phyloP scores from a whole-genome alignment of 2,888 invertebrate species.

The Zaprionus bogoriensis region DNA sequence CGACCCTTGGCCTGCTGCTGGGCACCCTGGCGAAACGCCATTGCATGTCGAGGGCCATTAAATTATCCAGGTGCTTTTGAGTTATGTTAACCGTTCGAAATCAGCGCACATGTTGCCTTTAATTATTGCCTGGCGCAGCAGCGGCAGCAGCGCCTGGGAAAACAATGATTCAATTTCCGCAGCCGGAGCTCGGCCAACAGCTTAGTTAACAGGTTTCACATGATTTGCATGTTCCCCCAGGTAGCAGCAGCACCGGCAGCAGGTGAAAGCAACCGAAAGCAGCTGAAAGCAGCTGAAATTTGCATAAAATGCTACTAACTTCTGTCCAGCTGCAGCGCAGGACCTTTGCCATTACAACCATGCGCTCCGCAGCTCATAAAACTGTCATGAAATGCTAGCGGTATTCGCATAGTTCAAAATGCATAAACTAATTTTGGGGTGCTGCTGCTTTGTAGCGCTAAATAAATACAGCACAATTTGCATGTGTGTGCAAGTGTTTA shows the following conservation, averaged over 20 bases:
- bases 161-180: slow-evolving; percentile 63
- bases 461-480: not conserved
- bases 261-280: slow-evolving; percentile 3
- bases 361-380: not conserved
- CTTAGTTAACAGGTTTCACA: slow-evolving; percentile 39
- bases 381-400: slow-evolving; percentile 5
- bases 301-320: slow-evolving; percentile 31
- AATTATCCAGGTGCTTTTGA: slow-evolving; percentile 38
- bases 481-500: not conserved
- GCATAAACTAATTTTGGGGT: not conserved
- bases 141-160: slow-evolving; percentile 19
- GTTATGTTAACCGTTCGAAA: slow-evolving; percentile 45
- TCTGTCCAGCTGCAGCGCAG: not conserved
- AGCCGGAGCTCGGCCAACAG: slow-evolving; percentile 40
- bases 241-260: no score
- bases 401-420: not conserved
- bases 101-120: slow-evolving; percentile 53
- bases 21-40: not conserved
- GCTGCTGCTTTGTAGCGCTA: not conserved
- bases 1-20: not conserved
- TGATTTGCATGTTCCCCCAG: slow-evolving; percentile 37
- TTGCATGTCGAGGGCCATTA: slow-evolving; percentile 63
- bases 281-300: slow-evolving; percentile 19
- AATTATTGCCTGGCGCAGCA: slow-evolving; percentile 32
- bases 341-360: no score